Evolutionary conservation across 2,113 vertebrate species (phyloP).

Genomic region (Cinclus mexicanus): DNA sequence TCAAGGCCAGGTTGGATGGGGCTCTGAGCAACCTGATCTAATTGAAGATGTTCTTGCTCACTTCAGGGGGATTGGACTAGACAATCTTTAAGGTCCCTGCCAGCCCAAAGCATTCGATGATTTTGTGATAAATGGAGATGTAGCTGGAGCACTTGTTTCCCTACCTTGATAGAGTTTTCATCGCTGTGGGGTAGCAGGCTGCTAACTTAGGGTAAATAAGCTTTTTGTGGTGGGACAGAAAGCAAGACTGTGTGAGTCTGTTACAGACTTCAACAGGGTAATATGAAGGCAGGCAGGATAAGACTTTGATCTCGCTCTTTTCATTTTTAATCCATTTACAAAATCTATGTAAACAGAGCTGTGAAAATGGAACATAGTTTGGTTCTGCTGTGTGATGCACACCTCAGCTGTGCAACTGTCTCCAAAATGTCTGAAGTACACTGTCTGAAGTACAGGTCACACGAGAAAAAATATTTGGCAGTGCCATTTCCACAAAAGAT

Average conservation of each 20-base stretch:
- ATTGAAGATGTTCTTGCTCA: not conserved
- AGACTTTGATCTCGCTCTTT: not conserved
- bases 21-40: not conserved
- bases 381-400: not conserved
- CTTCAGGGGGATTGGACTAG: not conserved
- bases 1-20: not conserved
- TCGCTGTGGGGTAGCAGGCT: not conserved
- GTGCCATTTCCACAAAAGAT: not conserved
- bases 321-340: conserved; percentile 2
- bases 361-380: not conserved
- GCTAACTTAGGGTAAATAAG: not conserved
- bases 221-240: not conserved
- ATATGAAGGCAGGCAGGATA: not conserved
- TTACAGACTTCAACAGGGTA: not conserved
- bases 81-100: not conserved
- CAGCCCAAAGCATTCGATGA: not conserved
- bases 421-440: not conserved
- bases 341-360: not conserved
- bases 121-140: not conserved
- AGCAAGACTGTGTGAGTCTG: not conserved
- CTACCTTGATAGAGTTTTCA: not conserved
- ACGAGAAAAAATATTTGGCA: not conserved
- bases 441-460: not conserved
- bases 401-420: not conserved
- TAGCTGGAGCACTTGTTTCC: not conserved